phyloP scores from a whole-genome alignment of 2,888 invertebrate genomes.

The Cephus spinipes region DNA sequence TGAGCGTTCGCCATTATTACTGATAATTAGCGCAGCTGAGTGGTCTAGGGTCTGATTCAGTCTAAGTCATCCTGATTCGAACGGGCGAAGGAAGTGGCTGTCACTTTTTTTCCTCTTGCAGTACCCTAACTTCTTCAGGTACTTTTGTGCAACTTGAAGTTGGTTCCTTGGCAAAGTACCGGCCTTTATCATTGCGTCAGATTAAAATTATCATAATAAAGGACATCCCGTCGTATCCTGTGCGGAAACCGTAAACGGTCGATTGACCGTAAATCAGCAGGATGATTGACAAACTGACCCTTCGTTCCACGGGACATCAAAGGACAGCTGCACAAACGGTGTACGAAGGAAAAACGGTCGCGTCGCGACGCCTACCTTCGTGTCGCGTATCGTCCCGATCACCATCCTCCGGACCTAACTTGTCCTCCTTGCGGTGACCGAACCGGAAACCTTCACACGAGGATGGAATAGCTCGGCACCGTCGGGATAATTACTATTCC shows the following conservation, averaged over 20 bases:
- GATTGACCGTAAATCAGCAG: neutral
- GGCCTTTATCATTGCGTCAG: neutral
- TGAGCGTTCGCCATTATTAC: constrained; percentile 51
- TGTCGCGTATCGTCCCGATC: neutral
- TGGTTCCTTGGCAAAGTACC: neutral
- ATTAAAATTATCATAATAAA: neutral
- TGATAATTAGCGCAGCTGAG: constrained; percentile 51
- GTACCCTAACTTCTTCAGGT: neutral
- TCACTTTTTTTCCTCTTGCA: neutral
- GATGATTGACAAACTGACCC: neutral
- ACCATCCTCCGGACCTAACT: neutral
- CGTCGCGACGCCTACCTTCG: neutral
- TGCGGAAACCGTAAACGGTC: neutral
- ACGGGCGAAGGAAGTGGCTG: neutral
- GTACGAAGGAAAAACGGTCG: neutral
- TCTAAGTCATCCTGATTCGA: neutral
- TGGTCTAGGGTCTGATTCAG: neutral
- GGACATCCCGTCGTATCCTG: neutral
- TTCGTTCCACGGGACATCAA: neutral
- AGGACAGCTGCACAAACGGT: neutral
- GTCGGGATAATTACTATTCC: constrained; percentile 38
- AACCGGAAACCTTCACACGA: neutral
- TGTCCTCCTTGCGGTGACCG: neutral
- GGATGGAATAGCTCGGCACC: neutral
- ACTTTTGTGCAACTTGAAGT: neutral